Evolutionary conservation across 35 echinoderm and acorn worm species (phyloP).

Genomic region (Amphiura filiformis): DNA sequence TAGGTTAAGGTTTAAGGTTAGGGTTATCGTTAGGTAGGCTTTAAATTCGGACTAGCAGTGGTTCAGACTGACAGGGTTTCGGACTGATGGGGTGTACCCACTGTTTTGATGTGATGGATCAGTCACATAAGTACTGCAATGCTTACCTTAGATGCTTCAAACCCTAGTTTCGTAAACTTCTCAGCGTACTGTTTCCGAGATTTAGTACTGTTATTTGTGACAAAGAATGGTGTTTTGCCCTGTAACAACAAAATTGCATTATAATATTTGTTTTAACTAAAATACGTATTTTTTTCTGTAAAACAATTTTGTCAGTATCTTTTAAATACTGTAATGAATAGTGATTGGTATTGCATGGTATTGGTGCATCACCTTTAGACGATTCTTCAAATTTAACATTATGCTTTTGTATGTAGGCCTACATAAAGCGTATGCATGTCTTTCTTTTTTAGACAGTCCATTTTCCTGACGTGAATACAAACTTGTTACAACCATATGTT

Average conservation of each 20-base stretch:
- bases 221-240: slow-evolving; percentile 74
- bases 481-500: not conserved
- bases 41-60: no score
- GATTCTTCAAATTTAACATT: not conserved
- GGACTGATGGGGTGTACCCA: no score
- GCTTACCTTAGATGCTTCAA: slow-evolving; percentile 62
- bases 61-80: no score
- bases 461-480: not conserved
- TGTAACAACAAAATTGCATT: slow-evolving; percentile 25
- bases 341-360: not conserved
- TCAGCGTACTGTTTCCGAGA: slow-evolving; percentile 63
- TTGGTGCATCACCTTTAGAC: not conserved
- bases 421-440: not conserved
- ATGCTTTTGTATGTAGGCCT: not conserved
- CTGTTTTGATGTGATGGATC: no score
- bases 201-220: slow-evolving; percentile 86
- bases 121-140: no score
- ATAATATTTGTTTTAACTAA: not conserved
- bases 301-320: not conserved
- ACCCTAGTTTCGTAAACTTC: slow-evolving; percentile 66
- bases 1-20: no score
- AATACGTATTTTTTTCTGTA: not conserved
- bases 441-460: not conserved
- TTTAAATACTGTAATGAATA: not conserved
- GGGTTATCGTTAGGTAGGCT: no score